phyloP scores from a whole-genome alignment of 1,140 invertebrate species.

The Drosophila willistoni region DNA sequence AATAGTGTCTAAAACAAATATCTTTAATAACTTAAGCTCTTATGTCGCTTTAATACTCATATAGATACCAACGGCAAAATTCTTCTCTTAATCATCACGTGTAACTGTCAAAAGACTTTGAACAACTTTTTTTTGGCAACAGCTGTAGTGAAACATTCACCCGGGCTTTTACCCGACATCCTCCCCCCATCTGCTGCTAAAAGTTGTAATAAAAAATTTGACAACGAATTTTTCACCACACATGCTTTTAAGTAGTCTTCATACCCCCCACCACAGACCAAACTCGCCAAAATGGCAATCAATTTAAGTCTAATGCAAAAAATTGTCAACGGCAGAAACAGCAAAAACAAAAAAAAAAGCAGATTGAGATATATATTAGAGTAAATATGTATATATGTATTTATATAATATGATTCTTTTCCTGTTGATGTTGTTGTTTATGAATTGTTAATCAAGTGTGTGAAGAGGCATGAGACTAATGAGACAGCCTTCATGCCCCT shows the following conservation, averaged over 20 bases:
- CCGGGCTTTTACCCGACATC: too few relatives aligned
- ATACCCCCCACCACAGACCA: not conserved
- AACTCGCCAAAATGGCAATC: conserved; percentile 2
- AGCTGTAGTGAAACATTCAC: conserved; percentile 1
- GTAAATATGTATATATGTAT: conserved; percentile 1
- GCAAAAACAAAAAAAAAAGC: not conserved
- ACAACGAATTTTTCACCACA: conserved; percentile 1
- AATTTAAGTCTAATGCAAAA: conserved; percentile 17
- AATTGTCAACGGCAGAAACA: not conserved
- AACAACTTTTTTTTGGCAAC: conserved; percentile 3
- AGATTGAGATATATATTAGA: conserved; percentile 1
- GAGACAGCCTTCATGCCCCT: conserved; percentile 62
- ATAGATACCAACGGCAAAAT: not conserved
- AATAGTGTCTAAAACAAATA: not conserved
- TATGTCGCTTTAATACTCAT: not conserved
- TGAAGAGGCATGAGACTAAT: conserved; percentile 48
- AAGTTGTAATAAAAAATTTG: conserved; percentile 13
- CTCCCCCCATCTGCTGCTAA: not conserved
- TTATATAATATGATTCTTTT: conserved; percentile 12
- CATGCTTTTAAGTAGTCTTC: not conserved
- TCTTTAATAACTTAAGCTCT: too few relatives aligned
- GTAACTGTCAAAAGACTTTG: conserved; percentile 1
- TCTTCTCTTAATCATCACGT: not conserved
- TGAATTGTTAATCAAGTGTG: conserved; percentile 57
- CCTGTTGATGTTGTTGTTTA: conserved; percentile 45